Conservation (phyloP, 2,888 invertebrate species). For the Drosophila meridiana region DNA sequence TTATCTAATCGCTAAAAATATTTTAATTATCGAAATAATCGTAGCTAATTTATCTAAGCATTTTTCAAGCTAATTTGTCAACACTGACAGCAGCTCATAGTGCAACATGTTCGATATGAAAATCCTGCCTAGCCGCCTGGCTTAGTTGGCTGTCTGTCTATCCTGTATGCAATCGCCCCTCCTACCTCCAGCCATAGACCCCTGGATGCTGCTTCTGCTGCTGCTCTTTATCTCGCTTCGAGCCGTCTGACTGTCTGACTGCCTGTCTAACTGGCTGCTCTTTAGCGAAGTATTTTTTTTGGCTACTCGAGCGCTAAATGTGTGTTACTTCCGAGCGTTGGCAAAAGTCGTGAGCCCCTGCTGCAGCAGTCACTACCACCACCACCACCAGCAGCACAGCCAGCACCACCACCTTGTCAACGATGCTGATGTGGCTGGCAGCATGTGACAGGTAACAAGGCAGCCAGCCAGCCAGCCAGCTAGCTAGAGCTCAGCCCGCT, state of each 20-base stretch:
- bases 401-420: constrained; percentile 13
- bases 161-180: neutral
- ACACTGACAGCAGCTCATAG: constrained; percentile 33
- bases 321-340: constrained; percentile 78
- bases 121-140: constrained; percentile 38
- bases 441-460: constrained; percentile 76
- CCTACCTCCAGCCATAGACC: neutral
- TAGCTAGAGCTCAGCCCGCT: constrained; percentile 45
- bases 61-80: constrained; percentile 26
- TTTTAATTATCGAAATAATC: neutral
- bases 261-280: constrained; percentile 64
- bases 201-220: neutral
- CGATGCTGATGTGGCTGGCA: constrained; percentile 62
- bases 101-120: constrained; percentile 47
- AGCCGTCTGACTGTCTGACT: constrained; percentile 37
- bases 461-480: constrained; percentile 49
- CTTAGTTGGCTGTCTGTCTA: constrained; percentile 7
- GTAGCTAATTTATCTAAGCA: neutral
- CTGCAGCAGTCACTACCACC: neutral
- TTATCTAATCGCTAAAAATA: too few species aligned
- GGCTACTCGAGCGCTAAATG: constrained; percentile 78
- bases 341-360: constrained; percentile 66
- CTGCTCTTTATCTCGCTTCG: constrained; percentile 16
- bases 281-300: constrained; percentile 53
- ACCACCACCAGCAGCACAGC: neutral